phyloP scores from a whole-genome alignment of 2,113 vertebrate species.

The Anhinga anhinga region DNA sequence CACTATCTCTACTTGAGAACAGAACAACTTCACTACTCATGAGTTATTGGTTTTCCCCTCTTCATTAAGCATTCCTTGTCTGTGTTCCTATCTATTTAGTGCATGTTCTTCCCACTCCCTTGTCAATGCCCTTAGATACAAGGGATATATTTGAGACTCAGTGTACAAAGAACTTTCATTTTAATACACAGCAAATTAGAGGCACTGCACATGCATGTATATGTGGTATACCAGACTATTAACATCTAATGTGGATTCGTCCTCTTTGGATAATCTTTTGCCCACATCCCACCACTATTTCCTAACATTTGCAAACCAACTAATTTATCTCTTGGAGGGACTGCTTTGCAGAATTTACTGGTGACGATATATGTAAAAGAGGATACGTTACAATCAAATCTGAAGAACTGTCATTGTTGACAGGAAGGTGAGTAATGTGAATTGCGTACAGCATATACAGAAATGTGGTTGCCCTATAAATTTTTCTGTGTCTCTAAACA shows the following conservation, averaged over 20 bases:
- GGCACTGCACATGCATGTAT: neutral
- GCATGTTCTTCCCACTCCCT: conserved; percentile 33
- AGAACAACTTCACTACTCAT: neutral
- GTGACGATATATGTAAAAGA: neutral
- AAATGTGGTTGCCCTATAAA: conserved; percentile 1
- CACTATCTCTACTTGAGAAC: conserved; percentile 9
- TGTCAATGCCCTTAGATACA: conserved; percentile 19
- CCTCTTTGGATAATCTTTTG: neutral
- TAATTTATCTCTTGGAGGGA: neutral
- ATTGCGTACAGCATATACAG: neutral
- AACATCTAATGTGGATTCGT: neutral
- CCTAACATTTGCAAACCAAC: neutral
- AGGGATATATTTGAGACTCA: conserved; percentile 31
- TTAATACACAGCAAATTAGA: conserved; percentile 17
- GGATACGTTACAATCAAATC: neutral
- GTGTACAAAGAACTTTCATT: conserved; percentile 18
- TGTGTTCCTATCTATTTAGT: conserved; percentile 47
- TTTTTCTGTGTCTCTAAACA: conserved; percentile 39
- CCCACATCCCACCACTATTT: neutral
- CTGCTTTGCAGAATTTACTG: neutral
- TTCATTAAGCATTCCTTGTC: conserved; percentile 48
- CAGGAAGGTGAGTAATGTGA: neutral
- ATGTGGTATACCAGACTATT: neutral
- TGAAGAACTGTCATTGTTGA: neutral
- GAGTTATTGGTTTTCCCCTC: conserved; percentile 40